Evolutionary conservation across 2,888 invertebrate species (phyloP).

Genomic region (Tanytarsus gracilentus): DNA sequence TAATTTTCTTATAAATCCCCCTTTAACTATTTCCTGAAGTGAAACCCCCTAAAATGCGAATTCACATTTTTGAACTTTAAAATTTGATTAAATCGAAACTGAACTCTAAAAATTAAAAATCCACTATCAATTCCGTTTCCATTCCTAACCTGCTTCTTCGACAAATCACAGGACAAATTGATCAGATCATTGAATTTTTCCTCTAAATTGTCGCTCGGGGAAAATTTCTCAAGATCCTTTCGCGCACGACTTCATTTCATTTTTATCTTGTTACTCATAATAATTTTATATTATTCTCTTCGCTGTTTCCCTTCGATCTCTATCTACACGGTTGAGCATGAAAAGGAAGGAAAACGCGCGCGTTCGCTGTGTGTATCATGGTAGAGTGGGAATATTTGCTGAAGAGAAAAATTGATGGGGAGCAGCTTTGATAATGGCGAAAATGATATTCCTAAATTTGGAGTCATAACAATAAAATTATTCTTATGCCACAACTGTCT

Average conservation of each 20-base stretch:
- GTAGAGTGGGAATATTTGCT: not conserved
- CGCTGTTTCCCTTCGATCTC: not conserved
- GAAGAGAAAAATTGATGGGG: slow-evolving; percentile 9
- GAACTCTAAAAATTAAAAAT: not conserved
- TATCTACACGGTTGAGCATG: too few species aligned
- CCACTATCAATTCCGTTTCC: not conserved
- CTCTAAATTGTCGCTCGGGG: too few species aligned
- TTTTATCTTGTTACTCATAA: slow-evolving; percentile 28
- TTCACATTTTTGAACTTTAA: too few species aligned
- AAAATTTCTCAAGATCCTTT: slow-evolving; percentile 21
- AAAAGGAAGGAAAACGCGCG: not conserved
- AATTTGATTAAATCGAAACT: not conserved
- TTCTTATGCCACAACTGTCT: not conserved
- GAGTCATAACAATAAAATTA: slow-evolving; percentile 22
- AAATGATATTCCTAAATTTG: slow-evolving; percentile 24
- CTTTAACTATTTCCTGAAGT: too few species aligned
- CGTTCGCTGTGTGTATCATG: not conserved
- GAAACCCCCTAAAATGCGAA: too few species aligned
- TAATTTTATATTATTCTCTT: slow-evolving; percentile 27
- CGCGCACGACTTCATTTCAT: slow-evolving; percentile 28
- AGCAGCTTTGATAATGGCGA: slow-evolving; percentile 10
- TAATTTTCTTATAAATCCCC: too few species aligned
- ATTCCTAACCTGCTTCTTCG: not conserved
- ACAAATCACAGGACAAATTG: not conserved
- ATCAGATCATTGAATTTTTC: too few species aligned